Evolutionary conservation across 2,797 vertebrate genomes (phyloP), one percentile per base, ranked within the genome.

Genomic region (Clarias pachynema): DNA sequence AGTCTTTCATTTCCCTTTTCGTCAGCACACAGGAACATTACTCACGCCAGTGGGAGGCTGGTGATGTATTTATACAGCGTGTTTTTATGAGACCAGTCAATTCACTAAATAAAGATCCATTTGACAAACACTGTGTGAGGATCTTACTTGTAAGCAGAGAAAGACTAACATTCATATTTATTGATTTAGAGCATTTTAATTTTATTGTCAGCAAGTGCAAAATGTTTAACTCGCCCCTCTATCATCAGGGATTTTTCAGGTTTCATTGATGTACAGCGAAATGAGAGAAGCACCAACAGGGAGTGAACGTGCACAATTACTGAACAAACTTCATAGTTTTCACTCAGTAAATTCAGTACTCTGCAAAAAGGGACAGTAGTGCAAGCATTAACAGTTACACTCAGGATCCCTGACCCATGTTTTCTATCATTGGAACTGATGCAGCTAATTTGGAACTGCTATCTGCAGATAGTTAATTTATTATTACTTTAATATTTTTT

Each of bases 1-100:
- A 40, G 66, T 34, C 37, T 65, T 78, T 53, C 18, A 40, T 60
- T 78, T 83, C 69, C 83, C 24, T 56, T 77, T n/a, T 31, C 75
- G 82, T 40, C 5, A 15, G 20, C 26, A 40, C 74, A 75, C 57
- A 82, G 75, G 34, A 56, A 34, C 14, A 65, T 62, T 68, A 74
- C 63, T 83, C n/a, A 82, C 63, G 69, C 62, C 62, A 82, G 70
- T 49, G 65, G 31, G 26, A n/a, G 24, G n/a, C 8, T 15, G 18
- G 8, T 34, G 59, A 63, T 63, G 34, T n/a, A 37, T 9, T 68
- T n/a, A 37, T 66, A 8, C 14, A 34, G 40, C 29, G 56, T 22
- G 53, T 63, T 56, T 53, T 34, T 60, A 77, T 29, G 34, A 79
- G 18, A 22, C 10, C 56, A 34, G 12, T 72, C 4, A 62, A 53